phyloP scores from a whole-genome alignment of 2,113 vertebrate genomes.

The Scytalopus superciliaris region DNA sequence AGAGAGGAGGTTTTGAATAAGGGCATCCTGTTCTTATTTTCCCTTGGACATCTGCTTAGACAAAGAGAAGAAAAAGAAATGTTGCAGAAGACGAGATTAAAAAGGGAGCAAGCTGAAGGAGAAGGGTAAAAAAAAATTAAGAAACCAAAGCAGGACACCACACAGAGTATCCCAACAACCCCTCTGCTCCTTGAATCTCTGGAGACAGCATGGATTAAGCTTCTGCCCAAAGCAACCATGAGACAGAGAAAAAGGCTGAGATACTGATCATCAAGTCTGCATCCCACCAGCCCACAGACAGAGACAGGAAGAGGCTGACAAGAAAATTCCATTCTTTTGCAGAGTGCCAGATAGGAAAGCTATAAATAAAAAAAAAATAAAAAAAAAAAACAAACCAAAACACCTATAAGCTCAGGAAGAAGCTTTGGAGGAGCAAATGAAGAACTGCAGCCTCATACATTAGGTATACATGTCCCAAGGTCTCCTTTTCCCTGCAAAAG shows the following conservation, averaged over 20 bases:
- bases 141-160: neutral
- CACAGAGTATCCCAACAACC: neutral
- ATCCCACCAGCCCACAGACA: neutral
- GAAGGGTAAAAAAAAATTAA: neutral
- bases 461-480: neutral
- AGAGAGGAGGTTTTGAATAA: neutral
- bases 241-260: neutral
- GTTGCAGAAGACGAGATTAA: neutral
- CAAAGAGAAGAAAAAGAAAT: neutral
- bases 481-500: neutral
- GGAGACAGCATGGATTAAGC: neutral
- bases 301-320: neutral
- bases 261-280: neutral
- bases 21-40: neutral
- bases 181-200: neutral
- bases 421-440: neutral
- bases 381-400: neutral
- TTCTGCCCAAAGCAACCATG: neutral
- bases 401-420: neutral
- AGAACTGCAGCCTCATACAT: neutral
- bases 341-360: neutral
- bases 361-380: neutral
- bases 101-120: neutral
- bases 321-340: neutral
- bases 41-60: neutral